phyloP scores from a whole-genome alignment of 2,797 vertebrate species.

The Hippocampus kuda region DNA sequence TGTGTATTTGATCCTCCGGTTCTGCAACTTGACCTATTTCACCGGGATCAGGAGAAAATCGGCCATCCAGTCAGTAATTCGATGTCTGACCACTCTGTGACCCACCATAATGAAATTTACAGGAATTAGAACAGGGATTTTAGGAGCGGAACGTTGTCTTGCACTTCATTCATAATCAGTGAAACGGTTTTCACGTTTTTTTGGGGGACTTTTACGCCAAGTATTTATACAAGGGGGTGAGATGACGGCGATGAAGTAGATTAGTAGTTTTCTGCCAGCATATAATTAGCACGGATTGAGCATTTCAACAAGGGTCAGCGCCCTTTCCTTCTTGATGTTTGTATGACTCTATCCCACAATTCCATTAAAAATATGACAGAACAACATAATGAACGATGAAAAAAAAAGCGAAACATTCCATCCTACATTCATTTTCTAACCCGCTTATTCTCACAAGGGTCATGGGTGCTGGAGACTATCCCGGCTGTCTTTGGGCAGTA shows the following conservation, averaged over 20 bases:
- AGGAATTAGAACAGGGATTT: background rate
- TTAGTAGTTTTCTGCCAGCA: background rate
- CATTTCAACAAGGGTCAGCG: background rate
- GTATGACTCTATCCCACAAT: background rate
- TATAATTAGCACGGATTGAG: background rate
- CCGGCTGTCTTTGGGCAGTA: too few relatives aligned
- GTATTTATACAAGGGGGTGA: background rate
- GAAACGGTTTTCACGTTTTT: background rate
- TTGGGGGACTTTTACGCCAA: background rate
- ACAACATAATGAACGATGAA: too few relatives aligned
- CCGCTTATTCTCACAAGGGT: too few relatives aligned
- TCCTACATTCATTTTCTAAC: too few relatives aligned
- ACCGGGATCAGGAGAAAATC: conserved; percentile 25
- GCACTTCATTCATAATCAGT: background rate
- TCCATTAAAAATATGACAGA: background rate
- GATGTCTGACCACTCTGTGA: conserved; percentile 23
- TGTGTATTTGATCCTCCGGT: conserved; percentile 5
- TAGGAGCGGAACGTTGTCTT: background rate
- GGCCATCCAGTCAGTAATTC: conserved; percentile 9
- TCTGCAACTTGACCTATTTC: conserved; percentile 27
- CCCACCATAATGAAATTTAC: conserved; percentile 5
- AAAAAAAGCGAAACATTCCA: too few relatives aligned
- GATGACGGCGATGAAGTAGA: background rate
- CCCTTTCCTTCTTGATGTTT: background rate
- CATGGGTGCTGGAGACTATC: too few relatives aligned